A percentile compares a stretch with the other conserved stretches of the same genome.
These are phyloP conservation scores for Eupeodes luniger DNA, from an alignment of 2,888 invertebrate species.

Conservation along the genomic window DNA sequence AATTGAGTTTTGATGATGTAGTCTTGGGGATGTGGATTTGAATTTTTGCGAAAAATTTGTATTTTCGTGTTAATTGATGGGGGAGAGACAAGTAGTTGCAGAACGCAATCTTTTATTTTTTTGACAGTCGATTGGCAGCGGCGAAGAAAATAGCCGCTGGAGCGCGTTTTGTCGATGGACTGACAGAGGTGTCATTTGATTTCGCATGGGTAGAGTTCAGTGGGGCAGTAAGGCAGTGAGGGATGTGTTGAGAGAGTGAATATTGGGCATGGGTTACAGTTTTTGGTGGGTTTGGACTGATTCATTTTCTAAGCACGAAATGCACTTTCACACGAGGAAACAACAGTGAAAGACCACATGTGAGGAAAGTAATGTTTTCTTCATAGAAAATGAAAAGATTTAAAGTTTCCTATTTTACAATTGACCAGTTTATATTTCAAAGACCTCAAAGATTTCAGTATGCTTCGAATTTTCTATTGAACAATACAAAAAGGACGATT, in stretches of 20 bases:
- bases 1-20: slow-evolving; percentile 14
- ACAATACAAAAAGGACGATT: no score
- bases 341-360: no score
- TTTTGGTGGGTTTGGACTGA: no score
- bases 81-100: slow-evolving; percentile 69
- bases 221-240: accelerated
- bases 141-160: slow-evolving; percentile 67
- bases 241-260: slow-evolving; percentile 30
- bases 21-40: slow-evolving; percentile 19
- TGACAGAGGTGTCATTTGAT: slow-evolving; percentile 57
- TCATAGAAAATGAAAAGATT: no score
- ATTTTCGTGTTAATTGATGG: slow-evolving; percentile 71
- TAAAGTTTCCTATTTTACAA: no score
- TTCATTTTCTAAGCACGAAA: no score
- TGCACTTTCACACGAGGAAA: no score
- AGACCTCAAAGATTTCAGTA: no score
- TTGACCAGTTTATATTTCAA: no score
- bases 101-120: slow-evolving; percentile 65
- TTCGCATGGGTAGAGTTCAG: slow-evolving; percentile 45
- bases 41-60: slow-evolving; percentile 69
- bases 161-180: slow-evolving; percentile 61
- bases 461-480: no score
- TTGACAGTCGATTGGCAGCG: slow-evolving; percentile 73
- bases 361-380: no score
- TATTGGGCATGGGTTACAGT: no score